Base-by-base conservation (phyloP, 2,888 invertebrate species). In the Bimastos eiseni region DNA sequence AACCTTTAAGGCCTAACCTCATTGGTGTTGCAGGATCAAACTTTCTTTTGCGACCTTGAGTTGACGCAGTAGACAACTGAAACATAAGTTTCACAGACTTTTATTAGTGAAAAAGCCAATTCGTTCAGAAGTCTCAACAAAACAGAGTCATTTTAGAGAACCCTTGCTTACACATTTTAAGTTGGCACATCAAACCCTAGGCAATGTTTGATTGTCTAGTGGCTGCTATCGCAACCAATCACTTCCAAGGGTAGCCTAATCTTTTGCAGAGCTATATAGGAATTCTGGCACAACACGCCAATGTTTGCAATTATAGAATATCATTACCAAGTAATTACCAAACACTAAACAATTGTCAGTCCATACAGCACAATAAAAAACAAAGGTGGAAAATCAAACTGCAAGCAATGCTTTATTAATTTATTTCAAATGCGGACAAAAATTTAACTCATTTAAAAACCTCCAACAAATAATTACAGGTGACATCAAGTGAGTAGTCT, bases 1-100 rank as follows among this genome's bases (percentile, higher is more conserved):
- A 70, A n/a, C 30, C 17, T 13, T n/a, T 8, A n/a, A 70, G n/a
- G n/a, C 70, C n/a, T 70, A 24, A 86, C 86, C 86, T 86, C 5
- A 34, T 11, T 36, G 37, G 36, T 17, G 86, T 86, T 24, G 36
- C 30, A 86, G 86, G n/a, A 86, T 86, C 86, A 86, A 15, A 86
- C 34, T 86, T 86, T 86, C 86, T 86, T 86, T 86, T 86, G 86
- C 86, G 86, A 86, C 86, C 86, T 17, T 86, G 86, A 37, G 86
- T 86, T 24, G 86, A 86, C 6, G 86, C 86, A 36, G 86, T 86
- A 11, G 86, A 86, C 86, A 86, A 24, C 86, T 86, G 24, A 86
- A 86, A n/a, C 70, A 70, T 8, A 70, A 70, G 70, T 70, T 70
- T 70, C 70, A 70, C n/a, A n/a, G 4, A 24, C 24, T 70, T 70